phyloP scores from a whole-genome alignment of 2,113 vertebrate genomes.

The Antechinus flavipes region DNA sequence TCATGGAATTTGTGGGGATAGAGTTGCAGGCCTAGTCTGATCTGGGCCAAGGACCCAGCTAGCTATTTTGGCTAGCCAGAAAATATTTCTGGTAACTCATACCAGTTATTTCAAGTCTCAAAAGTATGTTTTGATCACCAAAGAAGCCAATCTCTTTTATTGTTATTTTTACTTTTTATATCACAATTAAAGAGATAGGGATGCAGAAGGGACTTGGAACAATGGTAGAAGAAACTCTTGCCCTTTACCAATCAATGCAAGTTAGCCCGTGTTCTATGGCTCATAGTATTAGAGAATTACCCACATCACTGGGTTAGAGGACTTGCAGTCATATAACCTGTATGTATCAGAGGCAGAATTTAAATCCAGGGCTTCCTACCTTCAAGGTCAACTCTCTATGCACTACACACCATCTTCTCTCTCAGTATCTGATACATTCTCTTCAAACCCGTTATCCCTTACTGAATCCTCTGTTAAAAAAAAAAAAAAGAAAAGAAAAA shows the following conservation, averaged over 20 bases:
- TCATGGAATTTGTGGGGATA: not conserved
- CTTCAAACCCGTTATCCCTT: not conserved
- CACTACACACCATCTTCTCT: not conserved
- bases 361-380: not conserved
- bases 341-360: not conserved
- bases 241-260: not conserved
- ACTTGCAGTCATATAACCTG: not conserved
- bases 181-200: not conserved
- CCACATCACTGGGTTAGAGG: not conserved
- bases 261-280: not conserved
- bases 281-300: not conserved
- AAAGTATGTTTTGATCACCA: not conserved
- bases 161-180: not conserved
- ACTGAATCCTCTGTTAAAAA: not conserved
- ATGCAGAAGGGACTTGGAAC: not conserved
- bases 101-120: not conserved
- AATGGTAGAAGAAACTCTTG: not conserved
- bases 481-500: not conserved
- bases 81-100: not conserved
- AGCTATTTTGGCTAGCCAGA: not conserved
- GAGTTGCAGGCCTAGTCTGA: not conserved
- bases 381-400: not conserved
- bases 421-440: not conserved
- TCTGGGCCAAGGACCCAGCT: not conserved
- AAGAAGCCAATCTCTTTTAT: not conserved